Evolutionary conservation across 2,888 invertebrate genomes (phyloP).

Genomic region (Athrips mouffetella): DNA sequence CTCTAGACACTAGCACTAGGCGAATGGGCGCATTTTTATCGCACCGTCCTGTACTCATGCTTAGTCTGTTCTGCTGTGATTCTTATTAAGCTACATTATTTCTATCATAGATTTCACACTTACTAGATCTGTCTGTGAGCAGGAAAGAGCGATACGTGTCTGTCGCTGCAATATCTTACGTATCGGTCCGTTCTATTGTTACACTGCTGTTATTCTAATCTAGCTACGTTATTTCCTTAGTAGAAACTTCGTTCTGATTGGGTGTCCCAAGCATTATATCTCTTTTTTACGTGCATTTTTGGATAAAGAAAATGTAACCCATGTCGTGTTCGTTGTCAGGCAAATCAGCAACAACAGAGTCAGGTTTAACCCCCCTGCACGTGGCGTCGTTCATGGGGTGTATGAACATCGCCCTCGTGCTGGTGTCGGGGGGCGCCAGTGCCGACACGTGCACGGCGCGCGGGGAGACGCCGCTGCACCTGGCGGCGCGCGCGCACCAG

Average conservation of each 20-base stretch:
- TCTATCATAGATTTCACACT: too few species aligned
- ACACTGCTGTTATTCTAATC: too few species aligned
- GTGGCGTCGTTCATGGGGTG: slow-evolving; percentile 99
- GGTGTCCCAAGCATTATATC: not conserved
- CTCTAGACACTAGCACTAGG: not conserved
- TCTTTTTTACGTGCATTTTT: not conserved
- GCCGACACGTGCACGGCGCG: slow-evolving; percentile 97
- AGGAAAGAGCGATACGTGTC: too few species aligned
- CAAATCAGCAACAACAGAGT: slow-evolving; percentile 84
- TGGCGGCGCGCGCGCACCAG: slow-evolving; percentile 98
- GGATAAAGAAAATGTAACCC: not conserved
- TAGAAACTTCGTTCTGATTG: too few species aligned
- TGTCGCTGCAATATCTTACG: too few species aligned
- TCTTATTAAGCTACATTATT: too few species aligned
- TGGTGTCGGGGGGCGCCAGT: slow-evolving; percentile 94
- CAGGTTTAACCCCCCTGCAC: slow-evolving; percentile 96
- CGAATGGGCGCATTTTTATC: too few species aligned
- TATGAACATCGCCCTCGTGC: slow-evolving; percentile 98
- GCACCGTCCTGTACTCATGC: too few species aligned
- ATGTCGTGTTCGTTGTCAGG: slow-evolving; percentile 45
- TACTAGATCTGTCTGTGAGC: too few species aligned
- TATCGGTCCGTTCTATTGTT: too few species aligned
- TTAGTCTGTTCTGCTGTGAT: too few species aligned
- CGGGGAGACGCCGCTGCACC: slow-evolving; percentile 97
- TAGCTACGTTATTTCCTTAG: too few species aligned